Percentiles rank a stretch among this genome's conserved stretches.
Evolutionary conservation across 1,140 invertebrate species (phyloP).

Genomic region (Drosophila elegans): DNA sequence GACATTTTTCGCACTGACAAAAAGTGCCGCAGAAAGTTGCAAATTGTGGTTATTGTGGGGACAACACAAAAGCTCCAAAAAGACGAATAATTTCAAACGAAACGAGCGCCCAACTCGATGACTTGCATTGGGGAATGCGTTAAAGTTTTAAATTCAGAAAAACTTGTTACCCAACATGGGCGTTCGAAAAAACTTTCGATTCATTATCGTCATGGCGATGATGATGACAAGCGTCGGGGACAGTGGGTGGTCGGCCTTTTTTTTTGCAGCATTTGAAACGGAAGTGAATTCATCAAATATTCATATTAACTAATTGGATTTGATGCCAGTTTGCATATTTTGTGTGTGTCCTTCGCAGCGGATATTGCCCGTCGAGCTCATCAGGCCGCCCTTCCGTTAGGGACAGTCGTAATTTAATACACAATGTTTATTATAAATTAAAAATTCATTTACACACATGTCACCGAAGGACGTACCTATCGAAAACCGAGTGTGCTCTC

Average conservation of each 20-base stretch:
- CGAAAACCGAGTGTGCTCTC: conserved; percentile 17
- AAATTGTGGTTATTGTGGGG: conserved; percentile 80
- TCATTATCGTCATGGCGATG: conserved; percentile 38
- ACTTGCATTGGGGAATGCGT: conserved; percentile 63
- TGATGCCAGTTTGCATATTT: conserved; percentile 65
- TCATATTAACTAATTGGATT: conserved; percentile 83
- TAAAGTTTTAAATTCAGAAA: conserved; percentile 66
- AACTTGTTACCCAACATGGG: conserved; percentile 18
- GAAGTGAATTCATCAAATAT: conserved; percentile 82
- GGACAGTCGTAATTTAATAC: conserved; percentile 63
- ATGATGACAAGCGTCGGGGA: conserved; percentile 29
- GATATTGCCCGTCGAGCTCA: conserved; percentile 59
- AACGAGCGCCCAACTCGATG: conserved; percentile 44
- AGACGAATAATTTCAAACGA: conserved; percentile 59
- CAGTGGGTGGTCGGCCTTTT: conserved; percentile 27
- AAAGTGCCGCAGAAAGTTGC: conserved; percentile 74
- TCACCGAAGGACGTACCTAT: conserved; percentile 18
- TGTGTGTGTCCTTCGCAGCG: conserved; percentile 38
- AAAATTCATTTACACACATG: conserved; percentile 68
- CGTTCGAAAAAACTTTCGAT: conserved; percentile 44
- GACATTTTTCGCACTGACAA: conserved; percentile 66
- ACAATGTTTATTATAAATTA: conserved; percentile 76
- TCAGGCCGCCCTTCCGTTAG: conserved; percentile 37
- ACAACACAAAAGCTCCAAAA: conserved; percentile 63
- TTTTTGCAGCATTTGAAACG: conserved; percentile 71